Conservation (phyloP, 2,888 invertebrate genomes). For the Perdita meconis region DNA sequence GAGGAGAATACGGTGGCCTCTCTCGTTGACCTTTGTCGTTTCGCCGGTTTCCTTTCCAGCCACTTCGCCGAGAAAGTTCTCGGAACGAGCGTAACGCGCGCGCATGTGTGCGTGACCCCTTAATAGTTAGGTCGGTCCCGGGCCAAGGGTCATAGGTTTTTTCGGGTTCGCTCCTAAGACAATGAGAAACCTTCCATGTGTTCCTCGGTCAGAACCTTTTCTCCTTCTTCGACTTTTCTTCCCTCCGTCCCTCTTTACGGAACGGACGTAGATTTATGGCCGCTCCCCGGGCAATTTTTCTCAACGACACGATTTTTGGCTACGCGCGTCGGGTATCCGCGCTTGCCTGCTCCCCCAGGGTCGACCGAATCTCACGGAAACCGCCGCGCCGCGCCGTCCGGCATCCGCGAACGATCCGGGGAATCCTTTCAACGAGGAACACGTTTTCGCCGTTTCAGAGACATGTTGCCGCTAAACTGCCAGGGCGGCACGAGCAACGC, state of each 20-base stretch:
- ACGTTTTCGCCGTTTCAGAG: conserved; percentile 64
- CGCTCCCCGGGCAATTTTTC: conserved; percentile 38
- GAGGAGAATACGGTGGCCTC: conserved; percentile 39
- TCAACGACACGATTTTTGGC: conserved; percentile 5
- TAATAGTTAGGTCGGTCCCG: conserved; percentile 33
- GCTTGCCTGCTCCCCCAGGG: neutral
- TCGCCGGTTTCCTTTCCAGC: neutral
- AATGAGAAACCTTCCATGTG: conserved; percentile 51
- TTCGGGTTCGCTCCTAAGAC: conserved; percentile 36
- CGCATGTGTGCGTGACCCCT: conserved; percentile 22
- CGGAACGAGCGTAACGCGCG: conserved; percentile 42
- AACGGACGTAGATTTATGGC: conserved; percentile 51
- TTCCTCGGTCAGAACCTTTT: conserved; percentile 20
- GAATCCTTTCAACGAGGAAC: neutral
- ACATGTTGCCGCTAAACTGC: conserved; percentile 78
- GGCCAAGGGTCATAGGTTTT: conserved; percentile 42
- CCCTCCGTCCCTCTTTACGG: neutral
- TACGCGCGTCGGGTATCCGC: conserved; percentile 18
- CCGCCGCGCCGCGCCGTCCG: neutral
- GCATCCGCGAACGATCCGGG: neutral
- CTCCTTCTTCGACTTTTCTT: conserved; percentile 2
- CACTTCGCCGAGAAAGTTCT: conserved; percentile 41
- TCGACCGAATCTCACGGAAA: too few relatives aligned
- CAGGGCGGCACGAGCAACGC: conserved; percentile 70
- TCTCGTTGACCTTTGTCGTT: conserved; percentile 8